Evolutionary conservation across 2,888 invertebrate species (phyloP).

Genomic region (Lasiommata megera): DNA sequence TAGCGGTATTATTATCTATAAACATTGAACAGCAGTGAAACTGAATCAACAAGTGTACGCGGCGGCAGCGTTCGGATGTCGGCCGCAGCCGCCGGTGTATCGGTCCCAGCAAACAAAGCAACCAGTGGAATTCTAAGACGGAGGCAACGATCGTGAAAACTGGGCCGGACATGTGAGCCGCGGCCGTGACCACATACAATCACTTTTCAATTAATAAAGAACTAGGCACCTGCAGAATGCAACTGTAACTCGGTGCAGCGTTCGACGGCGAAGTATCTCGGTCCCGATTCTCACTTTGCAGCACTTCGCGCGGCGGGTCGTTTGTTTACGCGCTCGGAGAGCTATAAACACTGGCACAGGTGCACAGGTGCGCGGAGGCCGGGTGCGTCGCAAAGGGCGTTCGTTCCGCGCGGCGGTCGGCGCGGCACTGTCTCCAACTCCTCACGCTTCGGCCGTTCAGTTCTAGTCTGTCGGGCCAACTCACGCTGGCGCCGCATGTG

Average conservation of each 20-base stretch:
- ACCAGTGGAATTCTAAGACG: constrained; percentile 57
- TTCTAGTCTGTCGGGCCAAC: background rate
- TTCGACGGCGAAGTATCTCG: constrained; percentile 49
- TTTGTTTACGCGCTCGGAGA: constrained; percentile 68
- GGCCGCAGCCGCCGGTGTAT: constrained; percentile 20
- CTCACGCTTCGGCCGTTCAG: background rate
- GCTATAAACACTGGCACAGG: constrained; percentile 61
- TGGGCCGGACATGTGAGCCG: constrained; percentile 78
- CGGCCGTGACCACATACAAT: constrained; percentile 79
- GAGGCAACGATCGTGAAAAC: constrained; percentile 66
- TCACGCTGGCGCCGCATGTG: constrained; percentile 18
- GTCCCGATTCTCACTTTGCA: constrained; percentile 52
- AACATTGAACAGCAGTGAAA: background rate
- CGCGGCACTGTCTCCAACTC: constrained; percentile 47
- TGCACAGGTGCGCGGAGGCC: constrained; percentile 49
- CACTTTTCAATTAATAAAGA: constrained; percentile 80
- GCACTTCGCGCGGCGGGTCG: constrained; percentile 51
- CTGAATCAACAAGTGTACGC: constrained; percentile 24
- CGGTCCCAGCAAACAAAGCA: constrained; percentile 66
- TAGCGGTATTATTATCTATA: background rate
- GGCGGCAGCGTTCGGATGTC: constrained; percentile 37
- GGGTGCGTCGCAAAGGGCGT: constrained; percentile 36
- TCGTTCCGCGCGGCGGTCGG: constrained; percentile 42
- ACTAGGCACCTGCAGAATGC: constrained; percentile 75
- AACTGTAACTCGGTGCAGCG: constrained; percentile 59